Base-by-base conservation (phyloP, 2,888 invertebrate genomes). In the Onthophagus sagittarius region DNA sequence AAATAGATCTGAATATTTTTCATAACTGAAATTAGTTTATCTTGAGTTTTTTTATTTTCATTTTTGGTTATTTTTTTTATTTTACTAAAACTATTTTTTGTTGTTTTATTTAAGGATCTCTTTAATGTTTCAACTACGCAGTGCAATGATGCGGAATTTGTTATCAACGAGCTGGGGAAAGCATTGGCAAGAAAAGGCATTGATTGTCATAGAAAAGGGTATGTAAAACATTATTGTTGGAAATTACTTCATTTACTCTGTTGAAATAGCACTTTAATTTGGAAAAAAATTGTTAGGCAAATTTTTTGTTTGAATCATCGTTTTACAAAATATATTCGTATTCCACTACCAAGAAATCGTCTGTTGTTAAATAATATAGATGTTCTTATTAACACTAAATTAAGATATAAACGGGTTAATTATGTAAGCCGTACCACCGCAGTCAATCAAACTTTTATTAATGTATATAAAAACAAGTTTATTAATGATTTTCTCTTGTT, bases 51-150 rank as follows among this genome's bases (percentile, higher is more conserved):
- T 53, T 53, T 53, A 32, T 72, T 53, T 67, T 69, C 62, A 69
- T 63, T 75, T 71, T 15, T 62, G 15, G n/a, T 4, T 69, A 63
- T 70, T 62, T 72, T 31, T n/a, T 73, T 70, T 77, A 76, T 74
- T 78, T 77, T 83, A 15, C 13, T 62, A 13, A 13, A 13, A 2
- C 13, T 62, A 62, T 62, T 62, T 63, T 5, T 69, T 63, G 70
- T 33, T 73, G 69, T 77, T 76, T 74, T 78, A 77, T 83, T 85
- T 33, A 79, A 91, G 90, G 89, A 90, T 73, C 84, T 92, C 78
- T 91, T 90, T 80, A 93, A 93, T 82, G 91, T 93, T 69, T 92
- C 92, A 5, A 90, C 91, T 67, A 92, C 92, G 2, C 89, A 89
- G 62, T 90, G 89, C 76, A 87, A 86, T 67, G 89, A 89, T 83